phyloP scores from a whole-genome alignment of 2,113 vertebrate species.

The Perognathus longimembris region DNA sequence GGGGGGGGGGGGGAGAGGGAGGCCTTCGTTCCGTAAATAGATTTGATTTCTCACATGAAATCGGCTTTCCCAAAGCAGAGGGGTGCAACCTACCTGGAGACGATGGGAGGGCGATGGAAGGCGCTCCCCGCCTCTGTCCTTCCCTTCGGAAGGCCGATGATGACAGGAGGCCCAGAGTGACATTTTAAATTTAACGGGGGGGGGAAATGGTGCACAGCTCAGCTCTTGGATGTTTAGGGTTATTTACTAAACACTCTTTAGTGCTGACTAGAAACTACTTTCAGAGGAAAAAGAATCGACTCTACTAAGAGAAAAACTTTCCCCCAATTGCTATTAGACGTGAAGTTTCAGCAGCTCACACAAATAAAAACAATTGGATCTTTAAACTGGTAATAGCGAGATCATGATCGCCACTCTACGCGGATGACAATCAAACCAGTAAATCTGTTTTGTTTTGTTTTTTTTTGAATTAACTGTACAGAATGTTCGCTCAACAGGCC shows the following conservation, averaged over 20 bases:
- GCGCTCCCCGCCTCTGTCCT: neutral
- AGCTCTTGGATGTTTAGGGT: neutral
- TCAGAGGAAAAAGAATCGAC: neutral
- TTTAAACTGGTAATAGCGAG: slow-evolving; percentile 32
- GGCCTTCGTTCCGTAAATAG: neutral
- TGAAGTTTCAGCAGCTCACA: neutral
- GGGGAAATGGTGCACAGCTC: neutral
- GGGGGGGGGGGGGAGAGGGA: too few species aligned
- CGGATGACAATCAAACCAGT: neutral
- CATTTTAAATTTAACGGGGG: neutral
- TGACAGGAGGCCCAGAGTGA: neutral
- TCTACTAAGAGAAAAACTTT: neutral
- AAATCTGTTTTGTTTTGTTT: too few species aligned
- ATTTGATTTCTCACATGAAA: neutral
- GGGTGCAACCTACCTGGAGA: too few species aligned
- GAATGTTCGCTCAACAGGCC: neutral
- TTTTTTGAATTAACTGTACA: neutral
- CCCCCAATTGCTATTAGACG: neutral
- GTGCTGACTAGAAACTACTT: neutral
- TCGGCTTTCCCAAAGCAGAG: neutral
- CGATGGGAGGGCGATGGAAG: neutral
- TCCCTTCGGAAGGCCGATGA: neutral
- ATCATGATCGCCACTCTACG: neutral
- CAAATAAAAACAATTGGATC: neutral
- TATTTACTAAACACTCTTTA: neutral